Evolutionary conservation across 2,888 invertebrate species (phyloP), one percentile per base, ranked within the genome.

Genomic region (Eupithecia exiguata): DNA sequence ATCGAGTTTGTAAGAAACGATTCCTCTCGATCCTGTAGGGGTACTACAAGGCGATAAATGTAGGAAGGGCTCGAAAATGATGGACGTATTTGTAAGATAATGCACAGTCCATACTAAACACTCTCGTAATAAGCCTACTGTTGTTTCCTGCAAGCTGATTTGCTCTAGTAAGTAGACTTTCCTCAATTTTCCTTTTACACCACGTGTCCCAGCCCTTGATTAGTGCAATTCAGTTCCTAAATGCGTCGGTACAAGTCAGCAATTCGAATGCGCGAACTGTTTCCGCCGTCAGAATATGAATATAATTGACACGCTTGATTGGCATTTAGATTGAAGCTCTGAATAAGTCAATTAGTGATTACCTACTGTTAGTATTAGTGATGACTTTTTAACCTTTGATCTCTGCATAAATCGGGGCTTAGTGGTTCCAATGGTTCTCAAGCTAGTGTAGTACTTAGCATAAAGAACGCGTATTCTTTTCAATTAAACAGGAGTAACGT

Each of bases 221-320:
- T 73, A 65, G 79, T 73, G 74, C 75, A 36, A 85, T 81, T 82
- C 78, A 76, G 75, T 77, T 69, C 80, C 81, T 77, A 84, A 83
- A 75, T 16, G 40, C 77, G 67, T 74, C 49, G 72, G 58, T 67
- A 77, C 81, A 83, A 79, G 79, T 72, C 78, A 70, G 72, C 78
- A 77, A 81, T 79, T 83, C 71, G 76, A 74, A 80, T 82, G 78
- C 79, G 70, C 65, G 35, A 70, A 46, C 67, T 74, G 66, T 58
- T 69, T 71, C 69, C 40, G 62, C 53, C 72, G 74, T 69, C 66
- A 71, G 74, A 79, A 81, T 82, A 83, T 78, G 80, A 72, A 79
- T 75, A 77, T 82, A 84, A 84, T 84, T 84, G 81, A 83, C 81
- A 81, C 77, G 77, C 74, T 83, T 82, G 84, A 85, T 85, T 84